Evolutionary conservation across 2,797 vertebrate genomes (phyloP).

Genomic region (Crocidura indochinensis): DNA sequence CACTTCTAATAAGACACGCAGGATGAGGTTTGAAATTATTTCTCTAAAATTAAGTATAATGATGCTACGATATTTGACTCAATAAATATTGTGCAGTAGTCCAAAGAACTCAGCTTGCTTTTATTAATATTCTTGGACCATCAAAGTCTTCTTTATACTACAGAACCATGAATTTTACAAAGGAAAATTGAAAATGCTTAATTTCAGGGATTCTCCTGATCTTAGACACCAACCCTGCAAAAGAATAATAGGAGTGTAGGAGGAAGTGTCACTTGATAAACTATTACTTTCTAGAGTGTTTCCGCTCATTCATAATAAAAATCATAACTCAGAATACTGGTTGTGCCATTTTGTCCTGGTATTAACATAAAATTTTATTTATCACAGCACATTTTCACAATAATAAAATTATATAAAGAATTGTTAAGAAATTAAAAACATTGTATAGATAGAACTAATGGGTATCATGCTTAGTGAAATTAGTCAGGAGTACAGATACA

Average conservation of each 20-base stretch:
- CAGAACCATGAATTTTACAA: slow-evolving; percentile 12
- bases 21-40: slow-evolving; percentile 2
- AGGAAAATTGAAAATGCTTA: not conserved
- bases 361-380: slow-evolving; percentile 57
- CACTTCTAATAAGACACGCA: not conserved
- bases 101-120: not conserved
- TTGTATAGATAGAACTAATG: too few species aligned
- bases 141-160: not conserved
- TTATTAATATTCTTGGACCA: slow-evolving; percentile 9
- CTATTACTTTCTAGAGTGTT: slow-evolving; percentile 28
- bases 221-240: not conserved
- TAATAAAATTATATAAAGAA: slow-evolving; percentile 62
- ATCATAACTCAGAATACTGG: not conserved
- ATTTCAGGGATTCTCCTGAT: not conserved
- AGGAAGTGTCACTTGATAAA: slow-evolving; percentile 46
- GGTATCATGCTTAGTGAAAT: too few species aligned
- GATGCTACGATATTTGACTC: slow-evolving; percentile 42
- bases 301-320: slow-evolving; percentile 58
- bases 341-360: not conserved
- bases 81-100: slow-evolving; percentile 35
- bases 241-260: not conserved
- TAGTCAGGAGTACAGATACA: too few species aligned
- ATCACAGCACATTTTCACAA: slow-evolving; percentile 63
- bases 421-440: slow-evolving; percentile 45
- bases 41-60: slow-evolving; percentile 28